Evolutionary conservation across 64 coral and sea anemone genomes (phyloP), one percentile per base, ranked within the genome.

Genomic region (Stichodactyla helianthus): DNA sequence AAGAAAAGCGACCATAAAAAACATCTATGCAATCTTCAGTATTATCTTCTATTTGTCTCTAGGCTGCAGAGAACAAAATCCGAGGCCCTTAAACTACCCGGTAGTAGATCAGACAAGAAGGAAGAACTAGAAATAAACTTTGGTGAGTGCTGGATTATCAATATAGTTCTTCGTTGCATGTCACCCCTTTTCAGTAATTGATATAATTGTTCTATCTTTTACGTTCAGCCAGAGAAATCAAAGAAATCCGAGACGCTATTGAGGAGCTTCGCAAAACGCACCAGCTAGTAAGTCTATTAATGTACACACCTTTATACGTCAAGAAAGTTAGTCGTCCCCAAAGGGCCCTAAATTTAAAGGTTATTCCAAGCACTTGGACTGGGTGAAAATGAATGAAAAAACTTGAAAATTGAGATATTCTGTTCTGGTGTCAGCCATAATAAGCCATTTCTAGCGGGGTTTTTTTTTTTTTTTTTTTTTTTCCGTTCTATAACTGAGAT

Each of bases 51-150:
- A 35, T 80, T 52, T 23, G 0, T 23, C 62, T 77, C 15, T 87
- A 92, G 90, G 62, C 86, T 92, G 54, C 90, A 92, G 54, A 92
- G 90, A 51, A 87, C 90, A 67, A 92, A 84, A 23, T 60, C 83
- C 51, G 83, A 84, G 31, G 83, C n/a, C 20, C 54, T 60, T 19
- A 59, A 60, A 31, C 19, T 84, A 54, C 54, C 59, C 8, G 50
- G 25, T 31, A 35, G 9, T 35, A 58, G 9, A 35, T 13, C 83
- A 20, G 54, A 84, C 17, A 51, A 7, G 6, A 59, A 54, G 2
- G 83, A 84, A 50, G 83, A 84, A 25, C 55, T 58, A 26, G 55
- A 26, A 9, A 9, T 84, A 2, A 84, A 84, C 27, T 84, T 84
- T 11, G 55, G 83, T 84, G 13, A 81, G 78, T 81, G 17, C 0